Conservation (phyloP, 2,113 vertebrate genomes). For the Antennarius striatus region DNA sequence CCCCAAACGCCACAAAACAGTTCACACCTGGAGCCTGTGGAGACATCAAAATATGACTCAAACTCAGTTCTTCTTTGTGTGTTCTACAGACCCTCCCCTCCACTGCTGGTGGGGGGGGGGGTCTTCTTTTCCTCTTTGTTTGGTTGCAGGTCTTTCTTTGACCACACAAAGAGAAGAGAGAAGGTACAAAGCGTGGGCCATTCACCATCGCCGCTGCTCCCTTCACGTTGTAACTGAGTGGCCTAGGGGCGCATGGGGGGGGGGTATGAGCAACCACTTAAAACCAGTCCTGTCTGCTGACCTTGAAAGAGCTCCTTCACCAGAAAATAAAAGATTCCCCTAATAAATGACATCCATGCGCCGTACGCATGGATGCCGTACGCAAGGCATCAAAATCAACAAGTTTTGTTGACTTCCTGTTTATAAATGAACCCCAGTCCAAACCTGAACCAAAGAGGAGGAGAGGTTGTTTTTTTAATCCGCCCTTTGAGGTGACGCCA, state of each 20-base stretch:
- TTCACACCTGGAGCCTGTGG: too few relatives aligned
- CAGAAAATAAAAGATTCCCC: too few relatives aligned
- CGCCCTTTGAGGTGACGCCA: conserved; percentile 41
- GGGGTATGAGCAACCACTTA: conserved; percentile 32
- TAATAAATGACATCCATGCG: too few relatives aligned
- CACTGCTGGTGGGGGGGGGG: too few relatives aligned
- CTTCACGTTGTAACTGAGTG: conserved; percentile 40
- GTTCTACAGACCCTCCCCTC: too few relatives aligned
- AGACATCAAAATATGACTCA: conserved; percentile 6
- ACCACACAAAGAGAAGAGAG: conserved; percentile 44
- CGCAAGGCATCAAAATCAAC: too few relatives aligned
- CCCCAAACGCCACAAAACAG: too few relatives aligned
- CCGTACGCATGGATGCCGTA: too few relatives aligned
- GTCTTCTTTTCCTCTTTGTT: conserved; percentile 11
- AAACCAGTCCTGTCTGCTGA: conserved; percentile 43
- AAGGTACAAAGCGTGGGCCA: conserved; percentile 33
- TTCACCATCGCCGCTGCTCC: conserved; percentile 32
- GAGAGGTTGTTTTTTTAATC: conserved; percentile 15
- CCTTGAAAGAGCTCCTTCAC: conserved; percentile 21
- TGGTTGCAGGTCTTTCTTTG: conserved; percentile 21
- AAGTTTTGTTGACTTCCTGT: neutral
- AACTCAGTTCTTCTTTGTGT: too few relatives aligned
- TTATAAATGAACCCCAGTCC: too few relatives aligned
- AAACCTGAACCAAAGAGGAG: too few relatives aligned
- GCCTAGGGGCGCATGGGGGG: neutral